These are phyloP conservation scores for Leptestheria dahalacensis DNA, from an alignment of 1,140 invertebrate species.

Conservation along the genomic window DNA sequence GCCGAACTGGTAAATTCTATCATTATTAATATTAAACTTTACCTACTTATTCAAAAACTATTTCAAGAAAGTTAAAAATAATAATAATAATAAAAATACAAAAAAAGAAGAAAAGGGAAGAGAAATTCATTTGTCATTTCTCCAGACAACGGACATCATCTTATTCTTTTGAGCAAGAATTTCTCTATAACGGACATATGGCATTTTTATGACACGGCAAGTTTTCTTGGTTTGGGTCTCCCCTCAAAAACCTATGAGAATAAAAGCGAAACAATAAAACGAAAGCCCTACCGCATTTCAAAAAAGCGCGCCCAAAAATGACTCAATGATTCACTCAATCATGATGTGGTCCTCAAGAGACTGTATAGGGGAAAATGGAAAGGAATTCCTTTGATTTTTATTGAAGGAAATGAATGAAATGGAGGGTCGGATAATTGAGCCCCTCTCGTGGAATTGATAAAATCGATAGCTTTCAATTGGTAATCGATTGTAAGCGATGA, in stretches of 20 bases:
- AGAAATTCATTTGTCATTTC: neutral
- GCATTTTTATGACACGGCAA: neutral
- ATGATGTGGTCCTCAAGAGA: no score
- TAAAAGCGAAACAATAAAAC: neutral
- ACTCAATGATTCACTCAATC: no score
- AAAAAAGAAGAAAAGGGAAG: no score
- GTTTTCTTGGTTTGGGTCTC: neutral
- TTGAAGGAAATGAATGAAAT: neutral
- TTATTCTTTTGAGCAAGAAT: no score
- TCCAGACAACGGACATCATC: neutral
- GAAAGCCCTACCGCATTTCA: no score
- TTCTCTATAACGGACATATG: neutral
- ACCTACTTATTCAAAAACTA: neutral
- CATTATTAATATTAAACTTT: neutral
- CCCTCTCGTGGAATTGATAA: no score
- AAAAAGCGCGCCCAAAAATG: no score
- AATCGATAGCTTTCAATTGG: neutral
- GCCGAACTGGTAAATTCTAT: constrained; percentile 10
- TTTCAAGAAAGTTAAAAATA: neutral
- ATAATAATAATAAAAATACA: no score
- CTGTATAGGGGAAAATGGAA: no score
- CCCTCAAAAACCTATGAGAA: neutral
- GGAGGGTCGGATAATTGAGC: no score
- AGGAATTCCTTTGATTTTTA: neutral
- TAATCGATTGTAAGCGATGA: neutral